Evolutionary conservation across 2,113 vertebrate genomes (phyloP), one percentile per base, ranked within the genome.

Genomic region (Peucedramus taeniatus): DNA sequence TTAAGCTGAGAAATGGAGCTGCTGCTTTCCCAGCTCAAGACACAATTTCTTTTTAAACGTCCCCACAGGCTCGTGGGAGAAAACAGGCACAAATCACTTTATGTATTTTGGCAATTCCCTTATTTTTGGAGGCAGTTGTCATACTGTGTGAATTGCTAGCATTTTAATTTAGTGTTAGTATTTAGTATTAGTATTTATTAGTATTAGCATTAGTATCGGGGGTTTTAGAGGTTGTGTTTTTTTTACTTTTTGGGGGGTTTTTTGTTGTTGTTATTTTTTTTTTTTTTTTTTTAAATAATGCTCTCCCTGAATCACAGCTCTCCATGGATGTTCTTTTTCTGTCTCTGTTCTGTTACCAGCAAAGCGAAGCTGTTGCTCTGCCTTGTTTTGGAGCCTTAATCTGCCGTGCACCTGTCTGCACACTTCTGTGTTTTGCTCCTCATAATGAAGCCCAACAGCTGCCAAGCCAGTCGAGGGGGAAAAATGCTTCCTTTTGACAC

Each of bases 331-430:
- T 6, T 90, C 85, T 87, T 95, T 96, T 94, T 21, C 83, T 81
- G 76, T 68, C 26, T 87, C 35, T 56, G 10, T n/a, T 74, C 53
- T 87, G 51, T 57, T 56, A 74, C 79, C 30, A 83, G 72, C 60
- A 77, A 88, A 83, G 30, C 6, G 12, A 59, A 89, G 79, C 88
- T 96, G 85, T 60, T 90, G 64, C 65, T 74, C 54, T 90, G 88
- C 71, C 76, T 88, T 75, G n/a, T 74, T 90, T 21, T 9, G 26
- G 75, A 90, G 56, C 56, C 54, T 81, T 74, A 68, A 66, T 60
- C 94, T 92, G 85, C 72, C 31, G 12, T 78, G 88, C 83, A 96
- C 93, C 93, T 90, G 71, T 24, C 94, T 92, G 51, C 60, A 64
- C 1, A 8, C n/a, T 75, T 68, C 63, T 74, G 15, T 63, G 50